Evolutionary conservation across 2,797 vertebrate species (phyloP), one percentile per base, ranked within the genome.

Genomic region (Myripristis jacobus): DNA sequence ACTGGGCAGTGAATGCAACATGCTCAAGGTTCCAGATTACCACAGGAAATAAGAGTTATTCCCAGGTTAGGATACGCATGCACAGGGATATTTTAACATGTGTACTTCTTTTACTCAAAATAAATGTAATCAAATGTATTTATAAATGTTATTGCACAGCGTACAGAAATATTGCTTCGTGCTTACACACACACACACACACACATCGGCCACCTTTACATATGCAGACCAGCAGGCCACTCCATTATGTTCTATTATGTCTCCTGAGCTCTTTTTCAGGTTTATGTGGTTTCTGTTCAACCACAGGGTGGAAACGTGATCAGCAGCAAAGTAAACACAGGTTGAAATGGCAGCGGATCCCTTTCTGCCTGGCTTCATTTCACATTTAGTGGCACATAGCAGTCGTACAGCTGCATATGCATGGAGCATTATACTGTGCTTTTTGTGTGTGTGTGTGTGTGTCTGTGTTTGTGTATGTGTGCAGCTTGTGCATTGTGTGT

Each of bases 291-390:
- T 81, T 85, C 5, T 7, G 68, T 70, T 56, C 12, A 6, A 73
- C 77, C 68, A 12, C 79, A 62, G 80, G 58, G 65, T 80, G 77
- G 78, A 86, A 88, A 84, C 1, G 66, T 77, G 83, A 89, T 79
- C 51, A 52, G 56, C 86, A 68, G 79, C 75, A 82, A 25, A 75
- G 66, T 82, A 89, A 88, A 90, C 86, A 75, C 53, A 41, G 79
- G 82, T 77, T 54, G 62, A 79, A 84, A 65, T 44, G 13, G 75
- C 83, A 56, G 83, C 56, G 6, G 67, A 59, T 52, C n/a, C 4
- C 46, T 80, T 80, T 80, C 80, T 66, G 73, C 38, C 57, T 44
- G 64, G 73, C 67, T 85, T 75, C 34, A 3, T 57, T 70, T 72
- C 53, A 77, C 65, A 61, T 85, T 60, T 73, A 7, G 71, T 46